Base-by-base conservation (phyloP, 1,140 invertebrate genomes). In the Limonius californicus region DNA sequence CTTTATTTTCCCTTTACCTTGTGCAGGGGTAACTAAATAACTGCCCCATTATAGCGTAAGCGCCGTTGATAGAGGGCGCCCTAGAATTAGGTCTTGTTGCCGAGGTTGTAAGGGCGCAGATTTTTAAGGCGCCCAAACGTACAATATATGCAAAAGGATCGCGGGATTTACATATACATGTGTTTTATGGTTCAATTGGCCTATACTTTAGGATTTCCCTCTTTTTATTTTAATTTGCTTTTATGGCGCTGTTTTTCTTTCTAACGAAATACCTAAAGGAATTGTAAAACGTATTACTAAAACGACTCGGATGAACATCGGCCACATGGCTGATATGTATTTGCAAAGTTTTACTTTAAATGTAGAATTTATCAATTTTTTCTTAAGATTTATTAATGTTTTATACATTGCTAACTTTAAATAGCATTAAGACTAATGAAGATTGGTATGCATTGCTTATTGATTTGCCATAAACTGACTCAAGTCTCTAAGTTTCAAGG, bases 91-190 rank as follows among this genome's bases (percentile, higher is more conserved):
- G 27, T 35, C 59, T 63, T 63, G 61, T 39, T 63, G 35, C 35
- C 54, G 53, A 57, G 27, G 39, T 60, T 59, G 64, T 63, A 66
- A 65, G 61, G 57, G 54, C 62, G 47, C 58, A 45, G 63, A 64
- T 69, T 72, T 71, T 72, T 69, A 68, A 68, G 64, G 59, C 62
- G 65, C 67, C 70, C 70, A 65, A 65, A 69, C 68, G 68, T 65
- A 63, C 71, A 69, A 74, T 74, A 70, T 74, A 72, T 72, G 69
- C 66, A 70, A 61, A 61, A 58, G 59, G 68, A 72, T 66, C 68
- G 58, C 59, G 63, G 65, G 67, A 75, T 76, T 76, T 75, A 70
- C 74, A 76, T 76, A 74, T 75, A 75, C 74, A 76, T 75, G 73
- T 74, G 71, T 74, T 74, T 74, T 72, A 72, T 70, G 67, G 69